Percentiles rank a stretch among this genome's conserved stretches.
Conservation (phyloP, 2,113 vertebrate species). For the Turnix velox region DNA sequence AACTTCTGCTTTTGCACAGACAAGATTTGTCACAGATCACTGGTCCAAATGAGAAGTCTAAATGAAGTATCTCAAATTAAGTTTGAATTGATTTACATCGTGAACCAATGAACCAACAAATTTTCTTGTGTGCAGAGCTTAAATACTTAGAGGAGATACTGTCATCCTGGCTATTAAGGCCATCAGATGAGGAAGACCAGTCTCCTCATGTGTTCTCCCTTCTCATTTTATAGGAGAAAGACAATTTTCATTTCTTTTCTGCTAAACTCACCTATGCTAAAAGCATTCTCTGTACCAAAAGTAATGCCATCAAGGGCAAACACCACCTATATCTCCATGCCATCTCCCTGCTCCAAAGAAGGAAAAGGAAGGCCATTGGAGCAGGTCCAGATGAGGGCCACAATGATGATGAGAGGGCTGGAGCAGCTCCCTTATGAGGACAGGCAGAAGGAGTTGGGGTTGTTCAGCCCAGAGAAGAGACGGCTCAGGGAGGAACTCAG, state of each 20-base stretch:
- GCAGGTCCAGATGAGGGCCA: no score
- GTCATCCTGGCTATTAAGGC: slow-evolving; percentile 47
- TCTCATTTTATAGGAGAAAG: not conserved
- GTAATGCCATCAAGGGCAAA: no score
- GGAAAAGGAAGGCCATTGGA: no score
- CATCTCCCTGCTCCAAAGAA: no score
- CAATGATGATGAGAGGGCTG: no score
- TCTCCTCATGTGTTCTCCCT: not conserved
- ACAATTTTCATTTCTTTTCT: not conserved
- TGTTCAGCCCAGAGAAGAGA: no score
- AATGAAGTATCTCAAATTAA: slow-evolving; percentile 68
- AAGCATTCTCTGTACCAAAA: not conserved
- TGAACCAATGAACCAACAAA: slow-evolving; percentile 58
- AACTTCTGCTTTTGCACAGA: slow-evolving; percentile 68
- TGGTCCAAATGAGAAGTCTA: slow-evolving; percentile 47
- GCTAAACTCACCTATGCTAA: not conserved
- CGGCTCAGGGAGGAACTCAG: no score
- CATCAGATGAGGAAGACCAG: not conserved
- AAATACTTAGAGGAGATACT: slow-evolving; percentile 57
- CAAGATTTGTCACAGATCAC: slow-evolving; percentile 71
- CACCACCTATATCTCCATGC: no score
- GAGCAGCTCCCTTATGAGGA: no score
- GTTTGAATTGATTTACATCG: slow-evolving; percentile 67
- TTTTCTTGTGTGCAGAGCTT: slow-evolving; percentile 38
- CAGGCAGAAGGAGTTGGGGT: no score